A percentile compares a stretch with the other conserved stretches of the same genome.
Evolutionary conservation across 2,113 vertebrate genomes (phyloP).

Genomic region (Paramisgurnus dabryanus): DNA sequence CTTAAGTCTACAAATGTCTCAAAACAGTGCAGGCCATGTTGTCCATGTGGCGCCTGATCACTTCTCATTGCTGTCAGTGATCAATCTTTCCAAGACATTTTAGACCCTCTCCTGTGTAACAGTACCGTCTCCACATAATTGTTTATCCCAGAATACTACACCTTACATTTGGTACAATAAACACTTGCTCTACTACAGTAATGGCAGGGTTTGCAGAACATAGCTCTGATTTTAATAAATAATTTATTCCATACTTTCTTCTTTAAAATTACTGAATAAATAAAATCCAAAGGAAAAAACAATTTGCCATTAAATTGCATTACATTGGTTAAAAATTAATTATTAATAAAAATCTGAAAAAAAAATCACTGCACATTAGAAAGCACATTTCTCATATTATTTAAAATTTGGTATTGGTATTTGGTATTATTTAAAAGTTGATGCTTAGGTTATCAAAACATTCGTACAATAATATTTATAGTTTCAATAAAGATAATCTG

Average conservation of each 20-base stretch:
- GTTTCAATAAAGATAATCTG: background rate
- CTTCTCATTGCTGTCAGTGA: conserved; percentile 7
- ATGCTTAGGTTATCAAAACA: background rate
- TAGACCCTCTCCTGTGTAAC: background rate
- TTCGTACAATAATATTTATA: background rate
- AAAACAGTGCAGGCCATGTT: background rate
- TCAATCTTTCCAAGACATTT: conserved; percentile 8
- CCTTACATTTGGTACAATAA: background rate
- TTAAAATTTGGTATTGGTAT: no score
- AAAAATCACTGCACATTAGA: no score
- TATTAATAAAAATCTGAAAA: no score
- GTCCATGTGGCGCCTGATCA: background rate
- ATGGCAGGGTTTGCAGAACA: background rate
- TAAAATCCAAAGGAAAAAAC: no score
- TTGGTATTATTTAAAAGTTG: background rate
- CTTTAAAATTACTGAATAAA: no score
- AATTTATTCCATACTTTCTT: no score
- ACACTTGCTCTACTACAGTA: background rate
- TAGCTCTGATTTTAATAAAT: background rate
- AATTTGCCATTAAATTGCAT: no score
- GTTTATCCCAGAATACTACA: background rate
- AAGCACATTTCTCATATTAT: no score
- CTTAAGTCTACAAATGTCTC: no score
- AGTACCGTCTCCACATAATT: background rate
- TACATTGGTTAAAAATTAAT: no score